A percentile compares a stretch with the other conserved stretches of the same genome.
Conservation (phyloP, 2,113 vertebrate species). For the Australoheros scitulus region DNA sequence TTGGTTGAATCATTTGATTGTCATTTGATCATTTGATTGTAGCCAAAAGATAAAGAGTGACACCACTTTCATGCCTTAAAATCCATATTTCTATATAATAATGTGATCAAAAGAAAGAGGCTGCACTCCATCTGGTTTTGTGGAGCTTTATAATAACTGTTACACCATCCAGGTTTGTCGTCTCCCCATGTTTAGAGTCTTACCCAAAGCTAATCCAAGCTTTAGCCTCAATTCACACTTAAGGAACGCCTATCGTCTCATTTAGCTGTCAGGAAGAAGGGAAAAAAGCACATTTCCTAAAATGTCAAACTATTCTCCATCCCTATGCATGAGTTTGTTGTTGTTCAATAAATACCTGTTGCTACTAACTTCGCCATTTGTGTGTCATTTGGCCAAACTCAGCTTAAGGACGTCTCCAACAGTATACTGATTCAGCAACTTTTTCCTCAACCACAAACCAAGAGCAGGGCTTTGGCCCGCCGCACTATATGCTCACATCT, state of each 20-base stretch:
- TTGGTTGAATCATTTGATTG: background rate
- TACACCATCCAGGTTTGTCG: background rate
- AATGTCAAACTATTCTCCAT: background rate
- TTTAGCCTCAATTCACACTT: background rate
- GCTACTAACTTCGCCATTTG: background rate
- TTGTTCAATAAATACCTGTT: background rate
- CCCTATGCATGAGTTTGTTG: background rate
- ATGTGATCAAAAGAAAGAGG: background rate
- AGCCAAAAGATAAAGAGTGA: background rate
- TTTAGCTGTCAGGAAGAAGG: background rate
- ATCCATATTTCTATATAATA: background rate
- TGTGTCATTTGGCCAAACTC: background rate
- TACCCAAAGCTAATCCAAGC: background rate
- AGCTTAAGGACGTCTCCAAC: background rate
- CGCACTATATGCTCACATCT: constrained; percentile 10
- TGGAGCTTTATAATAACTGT: background rate
- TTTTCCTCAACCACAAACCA: background rate
- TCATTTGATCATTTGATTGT: background rate
- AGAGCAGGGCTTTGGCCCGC: background rate
- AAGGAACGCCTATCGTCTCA: background rate
- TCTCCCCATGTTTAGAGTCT: background rate
- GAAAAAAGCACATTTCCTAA: background rate
- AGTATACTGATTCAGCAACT: background rate
- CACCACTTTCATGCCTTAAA: background rate
- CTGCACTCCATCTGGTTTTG: background rate